phyloP scores from a whole-genome alignment of 2,888 invertebrate genomes.

The Gibbula magus region DNA sequence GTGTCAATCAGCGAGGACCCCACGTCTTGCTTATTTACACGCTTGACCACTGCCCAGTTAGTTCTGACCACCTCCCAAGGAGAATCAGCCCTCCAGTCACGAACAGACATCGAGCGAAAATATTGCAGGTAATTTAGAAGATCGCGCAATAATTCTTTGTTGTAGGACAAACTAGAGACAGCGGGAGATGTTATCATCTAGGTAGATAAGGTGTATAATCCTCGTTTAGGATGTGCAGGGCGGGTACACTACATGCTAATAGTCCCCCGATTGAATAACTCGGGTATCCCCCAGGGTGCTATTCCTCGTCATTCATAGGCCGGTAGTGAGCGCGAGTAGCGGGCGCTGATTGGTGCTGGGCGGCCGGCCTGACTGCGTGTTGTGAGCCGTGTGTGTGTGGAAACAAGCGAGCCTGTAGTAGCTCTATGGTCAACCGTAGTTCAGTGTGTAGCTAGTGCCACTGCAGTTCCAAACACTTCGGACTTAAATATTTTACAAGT shows the following conservation, averaged over 20 bases:
- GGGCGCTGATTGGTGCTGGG: not conserved
- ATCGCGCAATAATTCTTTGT: not conserved
- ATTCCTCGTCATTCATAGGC: not conserved
- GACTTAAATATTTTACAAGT: slow-evolving; percentile 6
- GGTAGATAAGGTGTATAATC: not conserved
- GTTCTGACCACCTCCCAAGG: too few species aligned
- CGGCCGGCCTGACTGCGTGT: not conserved
- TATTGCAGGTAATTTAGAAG: not conserved
- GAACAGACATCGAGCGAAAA: not conserved
- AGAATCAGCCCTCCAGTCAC: too few species aligned
- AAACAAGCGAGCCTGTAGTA: not conserved
- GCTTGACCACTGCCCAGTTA: not conserved
- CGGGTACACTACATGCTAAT: not conserved
- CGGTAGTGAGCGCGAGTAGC: not conserved
- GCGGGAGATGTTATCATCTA: not conserved
- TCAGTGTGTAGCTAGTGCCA: not conserved
- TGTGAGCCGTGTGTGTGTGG: not conserved
- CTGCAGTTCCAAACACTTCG: not conserved
- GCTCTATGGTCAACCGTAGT: not conserved
- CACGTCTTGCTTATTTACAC: not conserved
- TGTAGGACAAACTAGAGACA: too few species aligned
- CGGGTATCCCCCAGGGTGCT: not conserved
- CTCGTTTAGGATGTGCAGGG: not conserved
- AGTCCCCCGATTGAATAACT: slow-evolving; percentile 8
- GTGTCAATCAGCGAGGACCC: not conserved